These are phyloP conservation scores for Ariolimax columbianus DNA, from an alignment of 2,888 invertebrate genomes.

Conservation along the genomic window DNA sequence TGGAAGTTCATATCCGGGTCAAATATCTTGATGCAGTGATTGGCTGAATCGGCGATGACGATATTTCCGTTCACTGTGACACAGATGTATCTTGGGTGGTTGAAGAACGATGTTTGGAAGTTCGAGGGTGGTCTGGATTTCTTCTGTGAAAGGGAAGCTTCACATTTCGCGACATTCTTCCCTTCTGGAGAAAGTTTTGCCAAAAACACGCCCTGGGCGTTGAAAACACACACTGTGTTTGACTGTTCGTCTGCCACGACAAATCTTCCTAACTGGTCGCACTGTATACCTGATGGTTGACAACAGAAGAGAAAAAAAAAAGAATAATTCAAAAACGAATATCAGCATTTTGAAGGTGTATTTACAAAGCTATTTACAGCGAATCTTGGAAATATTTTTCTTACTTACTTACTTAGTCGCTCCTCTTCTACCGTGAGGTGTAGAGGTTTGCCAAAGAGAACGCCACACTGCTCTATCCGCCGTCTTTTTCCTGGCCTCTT, in stretches of 20 bases:
- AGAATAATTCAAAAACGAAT: too few species aligned
- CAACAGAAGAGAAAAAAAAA: too few species aligned
- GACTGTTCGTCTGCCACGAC: conserved; percentile 80
- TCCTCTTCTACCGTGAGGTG: too few species aligned
- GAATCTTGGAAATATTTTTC: too few species aligned
- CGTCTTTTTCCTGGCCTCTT: too few species aligned
- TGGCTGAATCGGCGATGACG: conserved; percentile 80
- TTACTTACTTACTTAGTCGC: too few species aligned
- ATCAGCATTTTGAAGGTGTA: too few species aligned
- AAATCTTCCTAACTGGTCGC: conserved; percentile 74
- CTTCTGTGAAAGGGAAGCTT: too few species aligned
- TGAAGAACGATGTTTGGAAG: conserved; percentile 70
- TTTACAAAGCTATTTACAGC: too few species aligned
- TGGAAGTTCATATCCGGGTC: conserved; percentile 78
- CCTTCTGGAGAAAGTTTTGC: neutral
- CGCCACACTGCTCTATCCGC: too few species aligned
- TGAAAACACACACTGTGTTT: conserved; percentile 68
- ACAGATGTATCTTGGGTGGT: conserved; percentile 80
- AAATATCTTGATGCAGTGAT: conserved; percentile 80
- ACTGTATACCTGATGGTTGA: conserved; percentile 41
- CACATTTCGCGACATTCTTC: neutral
- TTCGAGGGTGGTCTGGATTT: neutral
- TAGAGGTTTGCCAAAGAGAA: too few species aligned
- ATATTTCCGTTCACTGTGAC: conserved; percentile 77
- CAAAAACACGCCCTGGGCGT: conserved; percentile 46